Conservation (phyloP, 2,888 invertebrate genomes). For the Hetaerina titia region DNA sequence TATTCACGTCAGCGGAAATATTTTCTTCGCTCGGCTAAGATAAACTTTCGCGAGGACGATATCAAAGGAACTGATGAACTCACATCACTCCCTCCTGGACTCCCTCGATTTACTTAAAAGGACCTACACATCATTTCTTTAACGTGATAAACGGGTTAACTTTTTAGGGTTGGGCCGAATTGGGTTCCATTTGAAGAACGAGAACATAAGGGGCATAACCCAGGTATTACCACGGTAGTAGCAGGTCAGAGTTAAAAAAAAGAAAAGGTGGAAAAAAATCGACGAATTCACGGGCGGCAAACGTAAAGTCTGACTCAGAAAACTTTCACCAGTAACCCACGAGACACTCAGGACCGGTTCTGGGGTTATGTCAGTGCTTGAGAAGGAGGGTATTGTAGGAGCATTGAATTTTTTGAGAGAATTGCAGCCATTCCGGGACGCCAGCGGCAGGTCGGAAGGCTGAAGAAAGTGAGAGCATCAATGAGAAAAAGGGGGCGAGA, state of each 20-base stretch:
- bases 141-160: background rate
- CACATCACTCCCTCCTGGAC: too few relatives aligned
- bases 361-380: background rate
- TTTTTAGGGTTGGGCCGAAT: background rate
- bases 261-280: background rate
- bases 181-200: background rate
- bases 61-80: too few relatives aligned
- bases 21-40: too few relatives aligned
- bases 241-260: background rate
- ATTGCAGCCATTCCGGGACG: background rate
- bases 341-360: background rate
- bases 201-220: background rate
- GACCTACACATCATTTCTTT: background rate
- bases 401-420: background rate
- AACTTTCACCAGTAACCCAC: background rate
- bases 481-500: background rate
- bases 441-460: background rate
- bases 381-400: background rate
- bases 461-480: background rate
- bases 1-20: too few relatives aligned
- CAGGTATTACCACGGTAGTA: background rate
- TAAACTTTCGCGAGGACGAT: too few relatives aligned
- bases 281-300: background rate
- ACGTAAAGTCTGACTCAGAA: background rate
- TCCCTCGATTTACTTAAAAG: background rate